Base-by-base conservation (phyloP, 2,113 vertebrate species). In the Natator depressus region DNA sequence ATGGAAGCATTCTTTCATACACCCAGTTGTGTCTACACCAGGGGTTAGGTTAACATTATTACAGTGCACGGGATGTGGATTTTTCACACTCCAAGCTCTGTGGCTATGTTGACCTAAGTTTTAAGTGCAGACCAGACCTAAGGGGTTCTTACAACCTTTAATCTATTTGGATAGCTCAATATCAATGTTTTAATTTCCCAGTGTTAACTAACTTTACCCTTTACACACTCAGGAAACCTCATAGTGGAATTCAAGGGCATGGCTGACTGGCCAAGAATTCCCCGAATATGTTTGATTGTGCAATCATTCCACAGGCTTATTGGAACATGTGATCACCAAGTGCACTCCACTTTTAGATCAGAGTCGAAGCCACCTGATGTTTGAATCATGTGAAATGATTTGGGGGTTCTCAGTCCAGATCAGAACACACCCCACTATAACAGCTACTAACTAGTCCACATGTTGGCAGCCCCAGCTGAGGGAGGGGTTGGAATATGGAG, bases 211-310 rank as follows among this genome's bases (percentile, higher is more conserved):
- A 86, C 59, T 87, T 35, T 17, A 47, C 12, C 53, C 90, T 38
- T 27, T 11, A 47, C 31, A 2, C 13, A 2, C 2, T 11, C 4
- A 3, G 57, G 0, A 20, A 62, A 19, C 62, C 47, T 35, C 3
- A 0, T 16, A 11, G n/a, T 12, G 75, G 55, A 38, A 55, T 8
- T 8, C 38, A 20, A 42, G 42, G 29, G 10, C 78, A 29, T 0
- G 0, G 69, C 50, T 8, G 16, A 50, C 49, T 0, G 13, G 46
- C 4, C 6, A 0, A 16, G 25, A 11, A 0, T 4, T 49, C 76
- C 89, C 84, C 0, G 10, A 89, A 86, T 59, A 35, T 1, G 47
- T 76, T 75, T 0, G 1, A 42, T 31, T 4, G 1, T 4, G 49
- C 50, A n/a, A 25, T 25, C 80, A 5, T 57, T 10, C 53, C 80